Conservation (phyloP, 2,797 vertebrate genomes). For the Gymnothorax reevesii region DNA sequence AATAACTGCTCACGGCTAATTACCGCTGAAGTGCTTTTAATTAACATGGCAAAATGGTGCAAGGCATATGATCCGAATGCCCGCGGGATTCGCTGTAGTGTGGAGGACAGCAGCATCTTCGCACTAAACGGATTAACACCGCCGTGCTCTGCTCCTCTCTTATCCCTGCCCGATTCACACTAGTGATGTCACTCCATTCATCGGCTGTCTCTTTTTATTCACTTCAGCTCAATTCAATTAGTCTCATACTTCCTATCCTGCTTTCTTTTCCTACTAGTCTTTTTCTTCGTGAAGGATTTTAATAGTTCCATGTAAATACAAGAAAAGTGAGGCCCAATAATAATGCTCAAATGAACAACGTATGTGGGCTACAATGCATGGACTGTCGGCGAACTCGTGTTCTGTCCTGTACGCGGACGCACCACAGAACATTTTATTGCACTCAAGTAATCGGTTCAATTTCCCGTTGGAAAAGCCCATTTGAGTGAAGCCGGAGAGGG, state of each 20-base stretch:
- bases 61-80: slow-evolving; percentile 18
- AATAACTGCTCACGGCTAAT: slow-evolving; percentile 37
- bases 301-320: not conserved
- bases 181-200: not conserved
- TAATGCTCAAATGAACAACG: not conserved
- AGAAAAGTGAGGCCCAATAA: not conserved
- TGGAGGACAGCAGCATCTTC: not conserved
- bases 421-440: too few relatives aligned
- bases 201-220: slow-evolving; percentile 2
- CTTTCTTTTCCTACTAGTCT: not conserved
- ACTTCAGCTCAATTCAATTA: slow-evolving; percentile 1
- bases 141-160: not conserved
- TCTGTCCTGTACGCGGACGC: too few relatives aligned
- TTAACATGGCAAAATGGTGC: slow-evolving; percentile 35
- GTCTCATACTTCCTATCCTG: not conserved
- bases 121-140: slow-evolving; percentile 3
- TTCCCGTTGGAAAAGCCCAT: slow-evolving; percentile 54
- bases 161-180: not conserved
- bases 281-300: not conserved
- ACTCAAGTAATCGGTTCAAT: slow-evolving; percentile 22
- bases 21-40: slow-evolving; percentile 39
- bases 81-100: not conserved
- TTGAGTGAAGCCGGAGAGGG: slow-evolving; percentile 47
- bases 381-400: too few relatives aligned
- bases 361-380: too few relatives aligned